Evolutionary conservation across 1,140 invertebrate genomes (phyloP).

Genomic region (Bombus superbus): DNA sequence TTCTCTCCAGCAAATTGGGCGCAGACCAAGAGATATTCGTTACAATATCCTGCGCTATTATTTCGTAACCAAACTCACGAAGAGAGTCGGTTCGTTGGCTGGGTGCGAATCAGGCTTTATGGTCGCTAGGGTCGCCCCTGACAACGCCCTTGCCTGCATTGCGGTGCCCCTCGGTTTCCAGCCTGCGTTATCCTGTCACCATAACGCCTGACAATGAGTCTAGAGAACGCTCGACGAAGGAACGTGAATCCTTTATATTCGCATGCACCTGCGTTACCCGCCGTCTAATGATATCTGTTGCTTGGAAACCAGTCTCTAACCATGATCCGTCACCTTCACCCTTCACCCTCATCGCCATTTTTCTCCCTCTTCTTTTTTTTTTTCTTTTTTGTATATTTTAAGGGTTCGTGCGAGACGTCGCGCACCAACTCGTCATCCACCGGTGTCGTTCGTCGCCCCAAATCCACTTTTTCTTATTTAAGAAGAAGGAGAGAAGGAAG

Average conservation of each 20-base stretch:
- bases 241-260: constrained; percentile 41
- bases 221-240: constrained; percentile 9
- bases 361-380: too few relatives aligned
- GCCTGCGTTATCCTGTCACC: constrained; percentile 59
- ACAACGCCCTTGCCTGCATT: constrained; percentile 82
- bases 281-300: constrained; percentile 39
- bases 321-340: background rate
- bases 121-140: constrained; percentile 80
- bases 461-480: background rate
- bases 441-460: too few relatives aligned
- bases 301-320: constrained; percentile 17
- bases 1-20: background rate
- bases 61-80: background rate
- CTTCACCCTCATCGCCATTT: background rate
- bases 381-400: background rate
- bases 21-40: too few relatives aligned
- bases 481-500: background rate
- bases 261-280: constrained; percentile 11
- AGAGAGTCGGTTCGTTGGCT: constrained; percentile 33
- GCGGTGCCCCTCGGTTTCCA: constrained; percentile 65
- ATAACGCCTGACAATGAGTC: constrained; percentile 48
- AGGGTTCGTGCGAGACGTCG: background rate
- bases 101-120: constrained; percentile 70
- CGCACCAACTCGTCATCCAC: background rate
- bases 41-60: background rate